Conservation (phyloP, 37 sponge, comb jelly and placozoan genomes). For the Halichondria panicea region DNA sequence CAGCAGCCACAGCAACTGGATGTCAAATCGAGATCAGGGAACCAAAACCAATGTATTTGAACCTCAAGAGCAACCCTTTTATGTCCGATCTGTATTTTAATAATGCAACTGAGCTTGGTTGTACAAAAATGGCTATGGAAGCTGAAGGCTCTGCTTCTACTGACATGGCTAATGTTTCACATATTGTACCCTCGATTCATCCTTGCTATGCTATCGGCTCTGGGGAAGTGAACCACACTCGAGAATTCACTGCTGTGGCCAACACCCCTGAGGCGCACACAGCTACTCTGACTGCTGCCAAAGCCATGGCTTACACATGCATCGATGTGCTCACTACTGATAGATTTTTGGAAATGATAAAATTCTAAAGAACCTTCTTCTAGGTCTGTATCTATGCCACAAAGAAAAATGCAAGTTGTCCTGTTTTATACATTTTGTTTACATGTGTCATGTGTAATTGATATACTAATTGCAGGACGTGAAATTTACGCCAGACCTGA, state of each 20-base stretch:
- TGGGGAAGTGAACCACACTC: constrained; percentile 62
- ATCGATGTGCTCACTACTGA: constrained; percentile 59
- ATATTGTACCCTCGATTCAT: constrained; percentile 84
- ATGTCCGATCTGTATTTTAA: constrained; percentile 47
- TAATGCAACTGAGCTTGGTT: constrained; percentile 25
- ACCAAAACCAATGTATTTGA: constrained; percentile 1
- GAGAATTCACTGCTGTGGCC: constrained; percentile 66
- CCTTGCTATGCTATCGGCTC: constrained; percentile 68
- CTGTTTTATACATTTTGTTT: too few relatives aligned
- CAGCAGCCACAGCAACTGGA: constrained; percentile 83
- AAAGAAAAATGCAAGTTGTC: too few relatives aligned
- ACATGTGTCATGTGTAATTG: too few relatives aligned
- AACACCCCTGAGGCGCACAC: constrained; percentile 68
- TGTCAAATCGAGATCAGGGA: constrained; percentile 67
- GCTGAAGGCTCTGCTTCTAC: constrained; percentile 59
- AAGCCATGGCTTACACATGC: constrained; percentile 80
- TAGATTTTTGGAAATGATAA: constrained; percentile 14
- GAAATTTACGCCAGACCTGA: too few relatives aligned
- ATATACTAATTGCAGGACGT: too few relatives aligned
- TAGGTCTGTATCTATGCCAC: too few relatives aligned
- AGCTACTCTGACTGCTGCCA: constrained; percentile 66
- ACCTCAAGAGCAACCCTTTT: constrained; percentile 56
- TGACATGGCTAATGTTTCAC: constrained; percentile 94
- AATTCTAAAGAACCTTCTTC: too few relatives aligned
- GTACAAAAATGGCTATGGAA: background rate